These are phyloP conservation scores for Xiphophorus hellerii DNA, from an alignment of 2,113 vertebrate genomes.

Conservation along the genomic window DNA sequence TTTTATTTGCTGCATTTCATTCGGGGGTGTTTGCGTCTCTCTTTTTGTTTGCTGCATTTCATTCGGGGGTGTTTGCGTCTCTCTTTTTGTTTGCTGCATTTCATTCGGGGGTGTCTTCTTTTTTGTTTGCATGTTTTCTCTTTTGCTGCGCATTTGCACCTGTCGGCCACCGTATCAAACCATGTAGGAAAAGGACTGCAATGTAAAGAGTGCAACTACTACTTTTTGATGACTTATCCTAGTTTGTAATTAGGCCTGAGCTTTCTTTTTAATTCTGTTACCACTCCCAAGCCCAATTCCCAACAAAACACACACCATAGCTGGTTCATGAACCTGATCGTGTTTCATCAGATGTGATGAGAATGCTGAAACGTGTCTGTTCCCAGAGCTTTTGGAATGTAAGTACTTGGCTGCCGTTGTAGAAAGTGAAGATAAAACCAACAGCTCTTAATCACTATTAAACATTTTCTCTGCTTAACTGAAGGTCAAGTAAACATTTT, in stretches of 20 bases:
- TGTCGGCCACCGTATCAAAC: too few species aligned
- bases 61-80: too few species aligned
- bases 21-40: too few species aligned
- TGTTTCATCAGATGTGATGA: slow-evolving; percentile 74
- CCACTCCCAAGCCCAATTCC: slow-evolving; percentile 69
- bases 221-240: slow-evolving; percentile 54
- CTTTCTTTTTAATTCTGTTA: slow-evolving; percentile 62
- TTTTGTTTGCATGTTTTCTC: too few species aligned
- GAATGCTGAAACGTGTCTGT: slow-evolving; percentile 64
- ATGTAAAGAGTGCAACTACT: slow-evolving; percentile 36
- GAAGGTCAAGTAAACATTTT: slow-evolving; percentile 42
- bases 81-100: too few species aligned
- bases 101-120: too few species aligned
- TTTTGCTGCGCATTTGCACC: too few species aligned
- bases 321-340: slow-evolving; percentile 69
- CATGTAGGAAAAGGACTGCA: slow-evolving; percentile 19
- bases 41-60: too few species aligned
- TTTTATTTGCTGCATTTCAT: too few species aligned
- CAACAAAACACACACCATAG: slow-evolving; percentile 59
- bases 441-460: slow-evolving; percentile 57
- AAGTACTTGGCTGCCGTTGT: slow-evolving; percentile 43
- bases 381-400: slow-evolving; percentile 76
- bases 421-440: slow-evolving; percentile 27
- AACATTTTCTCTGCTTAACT: slow-evolving; percentile 36
- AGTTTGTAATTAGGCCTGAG: slow-evolving; percentile 72